Base-by-base conservation (phyloP, 2,113 vertebrate genomes). In the Arizona elegans region DNA sequence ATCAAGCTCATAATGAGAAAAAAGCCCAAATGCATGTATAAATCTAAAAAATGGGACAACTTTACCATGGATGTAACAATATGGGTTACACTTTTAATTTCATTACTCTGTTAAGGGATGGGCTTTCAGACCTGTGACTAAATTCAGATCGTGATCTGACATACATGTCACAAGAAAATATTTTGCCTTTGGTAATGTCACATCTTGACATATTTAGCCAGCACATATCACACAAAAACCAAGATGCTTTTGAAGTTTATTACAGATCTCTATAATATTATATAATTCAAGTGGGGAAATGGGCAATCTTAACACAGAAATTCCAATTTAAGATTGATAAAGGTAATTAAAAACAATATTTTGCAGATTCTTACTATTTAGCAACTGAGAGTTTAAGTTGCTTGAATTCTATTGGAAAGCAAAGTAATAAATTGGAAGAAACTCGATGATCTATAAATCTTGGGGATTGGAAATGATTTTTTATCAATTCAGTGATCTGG, bases 1-100 rank as follows among this genome's bases (percentile, higher is more conserved):
- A n/a, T 0, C 86, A 91, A 59, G 93, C 62, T 90, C 0, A 0
- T 90, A 92, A 15, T 87, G 50, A 92, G 29, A 0, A 26, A 23
- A 86, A 53, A 89, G 3, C 3, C 0, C 0, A 55, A 33, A 13
- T 12, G 56, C 0, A 0, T 56, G 15, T 33, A 59, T 1, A 88
- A 43, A 55, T 0, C 0, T 86, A 47, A 23, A 91, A 23, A 0
- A 0, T 2, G 75, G 87, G 86, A 24, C 12, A 52, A 38, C 26
- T 21, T 59, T 33, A 88, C 50, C 3, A 0, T 10, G 6, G 2
- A 0, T 13, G 6, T 70, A 92, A 33, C 26, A 9, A 47, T 88
- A 5, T 23, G 29, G 86, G 88, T 43, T 53, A 26, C 89, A 38
- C 23, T 12, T 54, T 6, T 43, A 50, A 54, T 50, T 58, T 54